Base-by-base conservation (phyloP, 1,140 invertebrate species). In the Brachionus calyciflorus region DNA sequence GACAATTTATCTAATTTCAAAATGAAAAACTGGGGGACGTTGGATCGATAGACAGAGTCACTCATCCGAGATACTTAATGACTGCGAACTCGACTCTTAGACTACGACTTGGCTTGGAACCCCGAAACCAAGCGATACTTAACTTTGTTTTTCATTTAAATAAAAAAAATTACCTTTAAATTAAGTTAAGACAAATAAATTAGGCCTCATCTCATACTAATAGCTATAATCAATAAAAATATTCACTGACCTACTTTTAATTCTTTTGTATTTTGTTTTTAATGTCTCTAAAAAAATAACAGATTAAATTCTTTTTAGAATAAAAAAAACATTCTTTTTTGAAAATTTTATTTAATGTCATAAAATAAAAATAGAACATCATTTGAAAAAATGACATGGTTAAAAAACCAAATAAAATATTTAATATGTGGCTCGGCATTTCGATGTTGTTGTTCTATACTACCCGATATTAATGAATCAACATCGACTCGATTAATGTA, bases 401-500 rank as follows among this genome's bases (percentile, higher is more conserved):
- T 65, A 19, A 65, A 65, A 17, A 65, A 65, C 30, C 60, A 65
- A 44, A 19, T 65, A 24, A 65, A 65, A 41, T 73, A 73, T 51
- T 51, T 73, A 17, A 5, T 73, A 28, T 73, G 46, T 19, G 69
- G 69, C 21, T 49, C 69, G 37, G 44, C 69, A 51, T 73, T 73
- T 33, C 30, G 69, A n/a, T 73, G 69, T 49, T 87, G 86, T 77
- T 87, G 84, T 78, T 77, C 80, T 21, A 81, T 79, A 51, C 82
- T 82, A 5, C 85, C 85, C 5, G 79, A 80, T 10, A 82, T 86
- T 21, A 84, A 82, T 44, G 85, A 87, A 77, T 87, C 86, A 4
- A 86, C 85, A 19, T 82, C 83, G 14, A 86, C 86, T 10, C 81
- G 86, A 9, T 78, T 85, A 6, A 84, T 87, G 83, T 87, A 87